Base-by-base conservation (phyloP, 1,140 invertebrate genomes). In the Armadillidium nasatum region DNA sequence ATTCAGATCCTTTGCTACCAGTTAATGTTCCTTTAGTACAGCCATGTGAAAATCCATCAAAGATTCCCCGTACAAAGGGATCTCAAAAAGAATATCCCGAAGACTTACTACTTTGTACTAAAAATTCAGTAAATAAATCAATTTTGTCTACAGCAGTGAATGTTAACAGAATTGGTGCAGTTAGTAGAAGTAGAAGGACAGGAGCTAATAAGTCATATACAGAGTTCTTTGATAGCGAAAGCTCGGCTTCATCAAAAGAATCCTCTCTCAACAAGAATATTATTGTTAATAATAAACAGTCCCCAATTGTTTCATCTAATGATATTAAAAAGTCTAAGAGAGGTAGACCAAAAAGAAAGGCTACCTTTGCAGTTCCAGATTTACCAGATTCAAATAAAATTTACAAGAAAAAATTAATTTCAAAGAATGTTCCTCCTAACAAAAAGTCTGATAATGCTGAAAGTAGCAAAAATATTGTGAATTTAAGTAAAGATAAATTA, bases 81-180 rank as follows among this genome's bases (percentile, higher is more conserved):
- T 75, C 19, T 60, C 50, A 60, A 60, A 75, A 75, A 68, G 73
- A 66, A n/a, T 75, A 60, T 75, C 73, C 73, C 3, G 73, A 75
- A 43, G 73, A 75, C 22, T 75, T 75, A n/a, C 54, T 33, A 10
- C 13, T 67, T 75, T 43, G 21, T 67, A 10, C 23, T 50, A 60
- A 60, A 60, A 15, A 1, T 60, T 60, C 50, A 60, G 11, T 19
- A 15, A 19, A 60, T 13, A 15, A 13, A 60, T 60, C 50, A 15
- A 60, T 13, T 3, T 15, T 60, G 19, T 19, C 11, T 60, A 60
- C 19, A 60, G 19, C 11, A 60, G 11, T 60, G 4, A 60, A 60
- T 13, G 7, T 19, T 60, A 13, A 13, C 50, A 60, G 19, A 60
- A 60, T 3, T 60, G 11, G 11, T 60, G 50, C 50, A 15, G 11